phyloP scores from a whole-genome alignment of 2,113 vertebrate species.

The Mohoua ochrocephala region DNA sequence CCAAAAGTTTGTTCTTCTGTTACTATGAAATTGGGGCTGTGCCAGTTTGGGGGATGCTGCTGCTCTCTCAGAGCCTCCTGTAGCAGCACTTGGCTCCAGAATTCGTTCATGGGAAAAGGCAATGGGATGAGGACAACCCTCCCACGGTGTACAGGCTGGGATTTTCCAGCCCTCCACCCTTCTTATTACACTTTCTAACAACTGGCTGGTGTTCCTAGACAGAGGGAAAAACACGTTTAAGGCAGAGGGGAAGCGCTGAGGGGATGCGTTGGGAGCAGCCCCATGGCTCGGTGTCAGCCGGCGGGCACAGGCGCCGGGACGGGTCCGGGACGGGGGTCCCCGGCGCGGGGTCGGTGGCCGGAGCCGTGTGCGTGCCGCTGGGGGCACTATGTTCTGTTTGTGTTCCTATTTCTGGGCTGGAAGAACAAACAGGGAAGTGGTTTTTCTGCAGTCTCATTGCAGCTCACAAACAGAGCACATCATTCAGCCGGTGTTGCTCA shows the following conservation, averaged over 20 bases:
- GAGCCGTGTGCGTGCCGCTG: conserved; percentile 26
- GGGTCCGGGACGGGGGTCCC: background rate
- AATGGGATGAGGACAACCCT: background rate
- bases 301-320: background rate
- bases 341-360: background rate
- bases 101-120: background rate
- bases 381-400: conserved; percentile 50
- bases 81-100: background rate
- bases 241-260: background rate
- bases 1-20: background rate
- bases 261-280: background rate
- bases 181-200: background rate
- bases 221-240: background rate
- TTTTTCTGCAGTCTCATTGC: conserved; percentile 66
- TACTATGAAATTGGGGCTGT: background rate
- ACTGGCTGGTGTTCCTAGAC: background rate
- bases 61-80: background rate
- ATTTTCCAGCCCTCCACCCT: background rate
- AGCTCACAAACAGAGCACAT: conserved; percentile 46
- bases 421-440: conserved; percentile 65
- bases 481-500: conserved; percentile 27
- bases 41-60: background rate
- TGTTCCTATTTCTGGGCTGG: conserved; percentile 45
- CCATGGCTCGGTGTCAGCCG: background rate
- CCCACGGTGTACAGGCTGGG: background rate